Evolutionary conservation across 2,797 vertebrate genomes (phyloP).

Genomic region (Sebastiscus albofasciatus): DNA sequence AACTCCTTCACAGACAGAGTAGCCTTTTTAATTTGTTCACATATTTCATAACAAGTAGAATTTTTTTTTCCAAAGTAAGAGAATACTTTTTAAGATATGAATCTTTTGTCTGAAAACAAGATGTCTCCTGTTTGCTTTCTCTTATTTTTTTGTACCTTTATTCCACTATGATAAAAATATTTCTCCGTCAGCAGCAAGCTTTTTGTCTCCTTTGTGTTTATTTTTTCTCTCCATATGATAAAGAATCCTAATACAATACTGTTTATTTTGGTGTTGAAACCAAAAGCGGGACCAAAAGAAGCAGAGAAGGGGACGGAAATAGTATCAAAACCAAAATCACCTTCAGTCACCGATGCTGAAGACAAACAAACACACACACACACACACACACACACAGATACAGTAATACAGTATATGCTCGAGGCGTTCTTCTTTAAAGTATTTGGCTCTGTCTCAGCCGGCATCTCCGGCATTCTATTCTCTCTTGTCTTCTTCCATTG

Average conservation of each 20-base stretch:
- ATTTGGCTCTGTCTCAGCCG: constrained; percentile 63
- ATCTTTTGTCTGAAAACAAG: not conserved
- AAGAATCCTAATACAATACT: constrained; percentile 12
- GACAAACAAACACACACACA: constrained; percentile 8
- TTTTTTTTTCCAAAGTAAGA: not conserved
- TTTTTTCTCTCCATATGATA: not conserved
- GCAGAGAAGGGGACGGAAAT: constrained; percentile 40
- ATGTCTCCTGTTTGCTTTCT: not conserved
- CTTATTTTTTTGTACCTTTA: not conserved
- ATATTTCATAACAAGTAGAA: not conserved
- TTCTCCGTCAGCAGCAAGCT: not conserved
- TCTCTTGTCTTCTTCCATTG: constrained; percentile 62
- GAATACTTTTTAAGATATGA: not conserved
- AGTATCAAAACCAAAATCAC: constrained; percentile 58
- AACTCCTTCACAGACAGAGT: not conserved
- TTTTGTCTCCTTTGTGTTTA: not conserved
- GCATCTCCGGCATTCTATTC: constrained; percentile 57
- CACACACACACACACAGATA: constrained; percentile 1
- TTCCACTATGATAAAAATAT: not conserved
- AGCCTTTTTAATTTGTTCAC: not conserved
- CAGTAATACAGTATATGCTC: constrained; percentile 44
- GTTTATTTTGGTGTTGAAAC: constrained; percentile 39
- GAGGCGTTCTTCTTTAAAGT: constrained; percentile 68
- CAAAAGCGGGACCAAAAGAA: constrained; percentile 21
- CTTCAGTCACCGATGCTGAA: constrained; percentile 27